Percentiles rank a stretch among this genome's conserved stretches.
These are phyloP conservation scores for Galerucella nymphaeae DNA, from an alignment of 2,888 invertebrate genomes.

Conservation along the genomic window DNA sequence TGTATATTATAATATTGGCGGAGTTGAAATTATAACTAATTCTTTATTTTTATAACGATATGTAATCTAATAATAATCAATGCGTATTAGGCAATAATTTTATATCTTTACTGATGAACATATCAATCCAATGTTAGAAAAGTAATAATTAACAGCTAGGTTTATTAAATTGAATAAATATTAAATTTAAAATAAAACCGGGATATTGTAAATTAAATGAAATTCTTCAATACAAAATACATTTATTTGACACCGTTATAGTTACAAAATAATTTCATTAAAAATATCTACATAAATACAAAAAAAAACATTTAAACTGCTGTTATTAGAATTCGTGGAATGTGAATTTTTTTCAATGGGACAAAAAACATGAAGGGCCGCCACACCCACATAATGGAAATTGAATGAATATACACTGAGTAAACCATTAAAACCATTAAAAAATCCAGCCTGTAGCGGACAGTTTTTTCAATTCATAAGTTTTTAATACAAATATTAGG, in stretches of 20 bases:
- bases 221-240: slow-evolving; percentile 23
- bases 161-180: no score
- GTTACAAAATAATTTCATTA: slow-evolving; percentile 25
- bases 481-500: slow-evolving; percentile 16
- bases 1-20: no score
- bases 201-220: not conserved
- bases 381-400: not conserved
- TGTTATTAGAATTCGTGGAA: slow-evolving; percentile 19
- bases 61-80: no score
- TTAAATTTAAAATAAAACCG: not conserved
- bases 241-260: slow-evolving; percentile 30
- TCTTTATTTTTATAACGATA: no score
- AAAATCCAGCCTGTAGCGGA: not conserved
- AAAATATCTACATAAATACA: slow-evolving; percentile 30
- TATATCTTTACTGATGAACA: no score
- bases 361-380: not conserved
- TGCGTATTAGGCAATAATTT: no score
- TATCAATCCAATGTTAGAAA: no score
- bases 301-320: not conserved
- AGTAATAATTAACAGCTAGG: no score
- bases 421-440: slow-evolving; percentile 3
- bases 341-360: slow-evolving; percentile 14
- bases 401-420: not conserved
- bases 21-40: no score
- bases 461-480: not conserved